Evolutionary conservation across 1,140 invertebrate species (phyloP).

Genomic region (Mizuhopecten yessoensis): DNA sequence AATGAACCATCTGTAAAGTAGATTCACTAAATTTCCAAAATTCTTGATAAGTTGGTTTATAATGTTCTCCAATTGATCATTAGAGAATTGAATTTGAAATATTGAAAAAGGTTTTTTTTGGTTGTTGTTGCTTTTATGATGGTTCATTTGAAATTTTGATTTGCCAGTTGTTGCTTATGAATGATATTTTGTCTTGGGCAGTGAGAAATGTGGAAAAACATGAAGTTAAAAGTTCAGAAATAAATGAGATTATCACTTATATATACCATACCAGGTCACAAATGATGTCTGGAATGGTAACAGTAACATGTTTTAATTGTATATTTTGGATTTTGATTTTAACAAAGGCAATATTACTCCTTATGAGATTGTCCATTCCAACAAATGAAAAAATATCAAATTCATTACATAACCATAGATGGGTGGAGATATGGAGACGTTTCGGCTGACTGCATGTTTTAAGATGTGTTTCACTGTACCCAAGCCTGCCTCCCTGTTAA

Average conservation of each 20-base stretch:
- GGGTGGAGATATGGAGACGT: neutral
- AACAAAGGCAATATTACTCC: no score
- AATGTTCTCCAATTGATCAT: no score
- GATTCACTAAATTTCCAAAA: no score
- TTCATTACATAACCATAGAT: neutral
- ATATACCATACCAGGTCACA: no score
- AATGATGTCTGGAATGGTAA: no score
- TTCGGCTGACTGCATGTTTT: neutral
- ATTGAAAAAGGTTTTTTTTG: neutral
- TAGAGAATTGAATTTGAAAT: no score
- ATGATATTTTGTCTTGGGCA: neutral
- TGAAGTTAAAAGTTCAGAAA: neutral
- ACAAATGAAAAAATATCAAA: neutral
- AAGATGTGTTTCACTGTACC: neutral
- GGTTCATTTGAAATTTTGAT: neutral
- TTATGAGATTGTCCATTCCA: no score
- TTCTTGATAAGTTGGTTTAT: no score
- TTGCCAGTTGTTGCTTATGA: neutral
- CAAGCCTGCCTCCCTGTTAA: conserved; percentile 34
- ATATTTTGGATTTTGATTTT: no score
- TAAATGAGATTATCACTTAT: no score
- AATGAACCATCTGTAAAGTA: neutral
- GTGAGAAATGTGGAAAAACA: neutral
- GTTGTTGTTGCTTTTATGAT: neutral
- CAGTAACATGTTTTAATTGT: no score